These are phyloP conservation scores for Belonocnema kinseyi DNA, from an alignment of 1,140 invertebrate genomes.

Conservation along the genomic window DNA sequence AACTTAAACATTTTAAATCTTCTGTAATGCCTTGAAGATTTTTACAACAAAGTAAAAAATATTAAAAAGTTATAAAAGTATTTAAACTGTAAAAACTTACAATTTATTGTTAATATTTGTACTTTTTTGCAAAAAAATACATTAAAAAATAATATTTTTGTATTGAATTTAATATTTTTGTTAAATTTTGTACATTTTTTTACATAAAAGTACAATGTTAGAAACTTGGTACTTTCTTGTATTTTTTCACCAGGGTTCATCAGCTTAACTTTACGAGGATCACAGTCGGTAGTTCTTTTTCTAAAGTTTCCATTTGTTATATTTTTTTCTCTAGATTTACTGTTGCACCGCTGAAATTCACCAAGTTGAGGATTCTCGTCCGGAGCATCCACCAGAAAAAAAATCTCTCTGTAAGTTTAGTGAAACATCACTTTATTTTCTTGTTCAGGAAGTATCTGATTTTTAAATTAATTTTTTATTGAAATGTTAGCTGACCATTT, in stretches of 20 bases:
- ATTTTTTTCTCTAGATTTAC: slow-evolving; percentile 54
- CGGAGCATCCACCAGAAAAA: slow-evolving; percentile 69
- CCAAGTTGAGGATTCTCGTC: slow-evolving; percentile 65
- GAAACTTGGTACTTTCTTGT: too few relatives aligned
- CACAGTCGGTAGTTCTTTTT: too few relatives aligned
- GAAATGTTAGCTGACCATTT: slow-evolving; percentile 65
- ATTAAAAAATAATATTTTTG: too few relatives aligned
- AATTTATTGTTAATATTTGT: slow-evolving; percentile 4
- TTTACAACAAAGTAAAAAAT: too few relatives aligned
- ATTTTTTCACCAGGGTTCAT: too few relatives aligned
- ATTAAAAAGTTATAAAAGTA: too few relatives aligned
- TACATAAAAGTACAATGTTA: too few relatives aligned
- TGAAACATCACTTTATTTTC: slow-evolving; percentile 18
- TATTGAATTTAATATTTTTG: too few relatives aligned
- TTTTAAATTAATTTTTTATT: slow-evolving; percentile 18
- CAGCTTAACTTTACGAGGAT: too few relatives aligned
- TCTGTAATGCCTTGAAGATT: too few relatives aligned
- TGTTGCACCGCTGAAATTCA: slow-evolving; percentile 70
- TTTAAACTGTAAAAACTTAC: background rate
- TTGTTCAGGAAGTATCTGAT: slow-evolving; percentile 12
- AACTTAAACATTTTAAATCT: too few relatives aligned
- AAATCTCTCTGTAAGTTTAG: slow-evolving; percentile 66
- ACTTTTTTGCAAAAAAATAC: background rate
- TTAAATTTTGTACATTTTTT: too few relatives aligned
- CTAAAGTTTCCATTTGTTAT: background rate